These are phyloP conservation scores for Sinosuthora webbiana DNA, from an alignment of 2,113 vertebrate genomes.

Conservation along the genomic window DNA sequence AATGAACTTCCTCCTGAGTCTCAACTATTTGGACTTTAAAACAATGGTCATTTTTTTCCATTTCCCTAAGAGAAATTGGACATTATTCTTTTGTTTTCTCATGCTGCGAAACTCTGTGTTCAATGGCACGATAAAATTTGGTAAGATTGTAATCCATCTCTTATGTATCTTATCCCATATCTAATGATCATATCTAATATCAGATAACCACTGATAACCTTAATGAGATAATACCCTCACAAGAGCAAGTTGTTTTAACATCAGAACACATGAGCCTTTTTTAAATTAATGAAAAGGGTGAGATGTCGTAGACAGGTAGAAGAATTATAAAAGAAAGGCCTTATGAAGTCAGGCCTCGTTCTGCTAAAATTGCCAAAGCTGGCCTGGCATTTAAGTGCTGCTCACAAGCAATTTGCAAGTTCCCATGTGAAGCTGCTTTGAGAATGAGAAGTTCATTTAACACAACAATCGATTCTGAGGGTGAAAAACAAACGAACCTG, in stretches of 20 bases:
- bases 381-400: not conserved
- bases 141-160: not conserved
- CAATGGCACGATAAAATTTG: not conserved
- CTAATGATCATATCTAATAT: too few species aligned
- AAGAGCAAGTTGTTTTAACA: not conserved
- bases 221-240: not conserved
- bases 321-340: not conserved
- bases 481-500: not conserved
- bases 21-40: not conserved
- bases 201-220: not conserved
- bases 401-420: not conserved
- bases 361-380: not conserved
- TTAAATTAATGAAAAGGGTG: not conserved
- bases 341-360: not conserved
- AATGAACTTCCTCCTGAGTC: not conserved
- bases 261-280: not conserved
- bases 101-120: not conserved
- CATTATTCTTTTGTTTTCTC: not conserved
- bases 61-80: not conserved
- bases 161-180: not conserved
- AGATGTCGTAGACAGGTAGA: not conserved
- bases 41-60: not conserved
- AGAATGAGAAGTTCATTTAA: not conserved
- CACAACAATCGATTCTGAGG: not conserved
- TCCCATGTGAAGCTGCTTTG: not conserved